Conservation (phyloP, 2,113 vertebrate species). For the Peromyscus maniculatus region DNA sequence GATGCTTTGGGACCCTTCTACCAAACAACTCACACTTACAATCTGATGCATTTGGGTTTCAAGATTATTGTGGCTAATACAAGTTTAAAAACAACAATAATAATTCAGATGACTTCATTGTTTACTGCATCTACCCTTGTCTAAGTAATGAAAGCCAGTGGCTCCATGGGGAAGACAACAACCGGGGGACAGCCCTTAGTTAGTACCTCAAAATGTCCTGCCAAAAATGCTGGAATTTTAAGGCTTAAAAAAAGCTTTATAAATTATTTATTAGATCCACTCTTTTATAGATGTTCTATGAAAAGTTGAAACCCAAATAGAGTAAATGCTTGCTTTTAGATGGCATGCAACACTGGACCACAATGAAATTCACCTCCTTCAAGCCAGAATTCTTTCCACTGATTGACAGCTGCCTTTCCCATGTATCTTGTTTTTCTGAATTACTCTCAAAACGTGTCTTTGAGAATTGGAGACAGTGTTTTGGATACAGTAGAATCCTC, state of each 20-base stretch:
- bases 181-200: neutral
- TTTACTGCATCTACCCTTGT: slow-evolving; percentile 5
- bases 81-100: slow-evolving; percentile 71
- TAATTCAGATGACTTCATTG: slow-evolving; percentile 57
- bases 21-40: slow-evolving; percentile 59
- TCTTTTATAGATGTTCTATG: neutral
- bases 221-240: slow-evolving; percentile 64
- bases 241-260: slow-evolving; percentile 59
- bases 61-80: slow-evolving; percentile 55
- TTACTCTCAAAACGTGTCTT: neutral
- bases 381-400: neutral
- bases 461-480: neutral
- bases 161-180: neutral
- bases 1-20: slow-evolving; percentile 40
- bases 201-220: slow-evolving; percentile 68
- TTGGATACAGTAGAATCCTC: neutral
- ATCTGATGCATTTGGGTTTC: slow-evolving; percentile 51
- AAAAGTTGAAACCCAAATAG: slow-evolving; percentile 24
- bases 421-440: neutral
- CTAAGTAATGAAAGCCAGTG: slow-evolving; percentile 40
- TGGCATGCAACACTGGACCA: neutral
- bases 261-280: slow-evolving; percentile 66
- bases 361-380: neutral
- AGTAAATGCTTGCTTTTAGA: slow-evolving; percentile 3
- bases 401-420: neutral